A percentile compares a stretch with the other conserved stretches of the same genome.
Conservation (phyloP, 2,888 invertebrate genomes). For the Caenorhabditis macrosperma region DNA sequence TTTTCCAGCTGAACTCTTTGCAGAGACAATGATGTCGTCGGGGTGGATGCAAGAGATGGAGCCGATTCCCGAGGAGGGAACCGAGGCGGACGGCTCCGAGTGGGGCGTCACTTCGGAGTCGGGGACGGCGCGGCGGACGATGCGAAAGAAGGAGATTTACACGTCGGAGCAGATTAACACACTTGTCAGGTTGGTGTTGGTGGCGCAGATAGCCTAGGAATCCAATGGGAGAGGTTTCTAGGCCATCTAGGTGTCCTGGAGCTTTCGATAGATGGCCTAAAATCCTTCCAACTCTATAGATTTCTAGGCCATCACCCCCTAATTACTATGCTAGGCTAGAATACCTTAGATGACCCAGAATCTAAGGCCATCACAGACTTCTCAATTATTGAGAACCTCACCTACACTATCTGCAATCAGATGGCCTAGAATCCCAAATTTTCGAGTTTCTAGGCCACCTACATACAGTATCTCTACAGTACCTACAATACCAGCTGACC, state of each 20-base stretch:
- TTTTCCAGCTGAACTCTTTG: neutral
- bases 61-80: conserved; percentile 77
- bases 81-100: conserved; percentile 63
- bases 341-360: too few species aligned
- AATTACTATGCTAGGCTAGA: too few species aligned
- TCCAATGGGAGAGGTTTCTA: neutral
- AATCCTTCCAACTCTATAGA: too few species aligned
- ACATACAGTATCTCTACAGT: too few species aligned
- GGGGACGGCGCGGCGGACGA: conserved; percentile 54
- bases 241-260: too few species aligned
- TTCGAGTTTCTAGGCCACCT: neutral
- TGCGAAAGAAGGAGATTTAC: conserved; percentile 74
- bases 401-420: too few species aligned
- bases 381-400: too few species aligned
- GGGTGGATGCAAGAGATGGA: conserved; percentile 73
- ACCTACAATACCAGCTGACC: too few species aligned
- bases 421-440: neutral
- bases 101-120: conserved; percentile 54
- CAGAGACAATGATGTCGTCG: conserved; percentile 56
- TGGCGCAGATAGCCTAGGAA: neutral
- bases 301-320: too few species aligned
- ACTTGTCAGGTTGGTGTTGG: conserved; percentile 73
- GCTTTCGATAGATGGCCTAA: too few species aligned
- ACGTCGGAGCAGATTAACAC: conserved; percentile 79
- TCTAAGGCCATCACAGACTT: too few species aligned